Conservation (phyloP, 2,113 vertebrate genomes). For the Carassius auratus region DNA sequence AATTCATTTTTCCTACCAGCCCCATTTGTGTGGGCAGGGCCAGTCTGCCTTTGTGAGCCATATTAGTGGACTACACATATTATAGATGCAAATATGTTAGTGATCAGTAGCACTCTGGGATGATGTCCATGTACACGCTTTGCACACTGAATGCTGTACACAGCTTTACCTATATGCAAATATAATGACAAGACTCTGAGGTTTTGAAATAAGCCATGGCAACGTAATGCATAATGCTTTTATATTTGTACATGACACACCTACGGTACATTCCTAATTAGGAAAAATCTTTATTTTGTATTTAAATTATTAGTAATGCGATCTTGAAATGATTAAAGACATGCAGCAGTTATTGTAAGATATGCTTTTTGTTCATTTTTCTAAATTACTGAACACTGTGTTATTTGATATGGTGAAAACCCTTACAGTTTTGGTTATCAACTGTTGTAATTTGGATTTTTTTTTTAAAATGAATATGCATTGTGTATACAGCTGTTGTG, state of each 20-base stretch:
- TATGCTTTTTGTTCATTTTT: slow-evolving; percentile 26
- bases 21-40: slow-evolving; percentile 14
- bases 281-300: slow-evolving; percentile 25
- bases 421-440: slow-evolving; percentile 1
- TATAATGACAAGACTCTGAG: neutral
- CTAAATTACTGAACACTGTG: slow-evolving; percentile 46
- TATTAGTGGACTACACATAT: slow-evolving; percentile 39
- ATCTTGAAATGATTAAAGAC: slow-evolving; percentile 39
- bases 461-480: slow-evolving; percentile 38
- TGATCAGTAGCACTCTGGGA: slow-evolving; percentile 49
- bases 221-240: slow-evolving; percentile 65
- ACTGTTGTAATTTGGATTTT: slow-evolving; percentile 42
- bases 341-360: neutral
- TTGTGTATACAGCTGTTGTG: neutral
- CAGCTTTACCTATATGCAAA: slow-evolving; percentile 38
- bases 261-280: slow-evolving; percentile 74
- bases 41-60: slow-evolving; percentile 44
- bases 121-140: slow-evolving; percentile 33
- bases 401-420: slow-evolving; percentile 37
- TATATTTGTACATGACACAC: slow-evolving; percentile 69
- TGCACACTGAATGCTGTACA: slow-evolving; percentile 41
- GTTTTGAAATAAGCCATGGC: slow-evolving; percentile 68
- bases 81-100: slow-evolving; percentile 22
- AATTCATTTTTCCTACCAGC: slow-evolving; percentile 5
- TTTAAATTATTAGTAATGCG: slow-evolving; percentile 42